phyloP scores from a whole-genome alignment of 2,888 invertebrate genomes.

The Parthenolecanium corni region DNA sequence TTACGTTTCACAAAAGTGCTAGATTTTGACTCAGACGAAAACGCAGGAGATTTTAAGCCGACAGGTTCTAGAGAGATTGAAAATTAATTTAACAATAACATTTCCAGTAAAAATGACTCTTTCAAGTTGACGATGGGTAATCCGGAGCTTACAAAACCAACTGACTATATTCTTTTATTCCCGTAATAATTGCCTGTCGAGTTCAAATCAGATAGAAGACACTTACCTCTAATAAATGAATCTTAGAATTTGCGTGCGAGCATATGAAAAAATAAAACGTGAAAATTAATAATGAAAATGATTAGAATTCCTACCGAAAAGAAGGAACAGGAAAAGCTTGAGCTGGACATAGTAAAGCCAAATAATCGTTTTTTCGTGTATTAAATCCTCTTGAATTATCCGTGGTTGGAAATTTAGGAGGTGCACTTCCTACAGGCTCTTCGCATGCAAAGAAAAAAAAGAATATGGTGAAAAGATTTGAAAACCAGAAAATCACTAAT shows the following conservation, averaged over 20 bases:
- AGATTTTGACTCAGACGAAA: conserved; percentile 45
- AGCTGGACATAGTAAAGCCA: conserved; percentile 47
- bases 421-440: conserved; percentile 46
- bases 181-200: too few relatives aligned
- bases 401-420: conserved; percentile 47
- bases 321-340: conserved; percentile 54
- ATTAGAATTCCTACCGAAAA: conserved; percentile 43
- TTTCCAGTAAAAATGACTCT: conserved; percentile 38
- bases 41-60: conserved; percentile 50
- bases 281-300: too few relatives aligned
- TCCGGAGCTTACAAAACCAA: conserved; percentile 50
- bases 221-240: too few relatives aligned
- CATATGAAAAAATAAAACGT: too few relatives aligned
- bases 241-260: too few relatives aligned
- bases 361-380: conserved; percentile 40
- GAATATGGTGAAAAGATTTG: neutral
- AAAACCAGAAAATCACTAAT: neutral
- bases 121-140: conserved; percentile 47
- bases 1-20: conserved; percentile 36
- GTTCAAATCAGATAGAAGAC: too few relatives aligned
- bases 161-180: too few relatives aligned
- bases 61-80: conserved; percentile 37
- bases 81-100: conserved; percentile 1
- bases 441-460: neutral
- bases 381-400: conserved; percentile 49